A percentile compares a stretch with the other conserved stretches of the same genome.
Conservation (phyloP, 64 coral and sea anemone species). For the Astreopora myriophthalma region DNA sequence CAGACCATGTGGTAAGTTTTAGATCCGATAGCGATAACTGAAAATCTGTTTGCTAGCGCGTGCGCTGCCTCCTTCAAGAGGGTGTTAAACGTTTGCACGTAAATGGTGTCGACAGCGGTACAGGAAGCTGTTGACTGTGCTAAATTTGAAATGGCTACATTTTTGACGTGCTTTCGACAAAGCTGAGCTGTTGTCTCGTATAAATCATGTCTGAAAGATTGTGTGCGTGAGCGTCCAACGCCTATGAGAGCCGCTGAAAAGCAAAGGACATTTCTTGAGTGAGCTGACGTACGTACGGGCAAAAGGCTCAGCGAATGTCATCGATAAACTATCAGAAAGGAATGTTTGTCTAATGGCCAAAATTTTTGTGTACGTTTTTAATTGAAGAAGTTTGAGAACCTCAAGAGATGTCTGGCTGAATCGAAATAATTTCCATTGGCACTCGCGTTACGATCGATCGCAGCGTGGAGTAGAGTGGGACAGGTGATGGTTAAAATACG, state of each 20-base stretch:
- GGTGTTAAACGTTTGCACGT: not conserved
- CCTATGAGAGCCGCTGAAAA: not conserved
- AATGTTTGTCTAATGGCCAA: not conserved
- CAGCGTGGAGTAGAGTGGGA: too few species aligned
- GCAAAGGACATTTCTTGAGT: not conserved
- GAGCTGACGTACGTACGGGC: too few species aligned
- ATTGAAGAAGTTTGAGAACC: not conserved
- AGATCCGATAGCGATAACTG: constrained; percentile 9
- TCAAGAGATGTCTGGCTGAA: not conserved
- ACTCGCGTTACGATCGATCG: not conserved
- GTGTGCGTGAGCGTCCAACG: not conserved
- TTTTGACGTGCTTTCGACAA: not conserved
- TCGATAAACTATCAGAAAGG: not conserved
- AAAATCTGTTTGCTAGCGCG: not conserved
- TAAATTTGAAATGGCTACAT: not conserved
- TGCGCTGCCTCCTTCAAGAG: not conserved
- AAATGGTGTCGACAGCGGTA: not conserved
- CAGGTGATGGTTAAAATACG: too few species aligned
- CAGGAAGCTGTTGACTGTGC: not conserved
- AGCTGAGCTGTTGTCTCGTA: not conserved
- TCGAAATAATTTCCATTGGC: not conserved
- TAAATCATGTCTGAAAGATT: not conserved
- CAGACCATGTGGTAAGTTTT: not conserved
- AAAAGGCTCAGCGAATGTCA: not conserved
- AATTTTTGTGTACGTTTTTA: not conserved